These are phyloP conservation scores for Cavia aperea DNA, from an alignment of 2,113 vertebrate species.

Conservation along the genomic window DNA sequence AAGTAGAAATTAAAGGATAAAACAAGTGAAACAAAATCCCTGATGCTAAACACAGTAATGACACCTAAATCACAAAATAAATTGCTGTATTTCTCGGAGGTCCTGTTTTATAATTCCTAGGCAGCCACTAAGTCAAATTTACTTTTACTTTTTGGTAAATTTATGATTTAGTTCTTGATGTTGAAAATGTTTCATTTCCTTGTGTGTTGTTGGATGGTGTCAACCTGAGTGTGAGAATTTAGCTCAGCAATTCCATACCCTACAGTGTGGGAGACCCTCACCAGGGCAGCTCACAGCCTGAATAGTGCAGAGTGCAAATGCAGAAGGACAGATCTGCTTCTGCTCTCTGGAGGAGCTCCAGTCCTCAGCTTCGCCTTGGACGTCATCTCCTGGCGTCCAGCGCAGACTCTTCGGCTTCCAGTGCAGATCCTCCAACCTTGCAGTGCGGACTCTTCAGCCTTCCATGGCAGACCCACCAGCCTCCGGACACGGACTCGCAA, in stretches of 20 bases:
- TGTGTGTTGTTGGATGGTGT: neutral
- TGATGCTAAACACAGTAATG: neutral
- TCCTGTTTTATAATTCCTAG: neutral
- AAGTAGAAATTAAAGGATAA: conserved; percentile 30
- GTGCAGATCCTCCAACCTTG: too few relatives aligned
- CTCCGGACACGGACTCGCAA: neutral
- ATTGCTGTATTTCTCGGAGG: neutral
- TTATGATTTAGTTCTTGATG: neutral
- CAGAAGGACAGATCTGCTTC: neutral
- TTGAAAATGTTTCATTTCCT: conserved; percentile 13
- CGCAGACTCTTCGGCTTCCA: neutral
- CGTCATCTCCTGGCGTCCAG: neutral
- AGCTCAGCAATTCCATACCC: neutral
- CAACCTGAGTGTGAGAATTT: neutral
- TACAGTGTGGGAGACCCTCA: neutral
- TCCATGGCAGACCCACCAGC: neutral
- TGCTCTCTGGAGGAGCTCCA: neutral
- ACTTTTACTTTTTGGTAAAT: neutral
- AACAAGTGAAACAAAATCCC: neutral
- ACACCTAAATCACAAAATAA: neutral
- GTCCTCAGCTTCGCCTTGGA: neutral
- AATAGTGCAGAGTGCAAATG: neutral
- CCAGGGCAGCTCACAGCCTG: neutral
- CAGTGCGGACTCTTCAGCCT: neutral
- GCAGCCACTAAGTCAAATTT: neutral